Evolutionary conservation across 2,888 invertebrate species (phyloP), one percentile per base, ranked within the genome.

Genomic region (Nephrotoma guestfalica): DNA sequence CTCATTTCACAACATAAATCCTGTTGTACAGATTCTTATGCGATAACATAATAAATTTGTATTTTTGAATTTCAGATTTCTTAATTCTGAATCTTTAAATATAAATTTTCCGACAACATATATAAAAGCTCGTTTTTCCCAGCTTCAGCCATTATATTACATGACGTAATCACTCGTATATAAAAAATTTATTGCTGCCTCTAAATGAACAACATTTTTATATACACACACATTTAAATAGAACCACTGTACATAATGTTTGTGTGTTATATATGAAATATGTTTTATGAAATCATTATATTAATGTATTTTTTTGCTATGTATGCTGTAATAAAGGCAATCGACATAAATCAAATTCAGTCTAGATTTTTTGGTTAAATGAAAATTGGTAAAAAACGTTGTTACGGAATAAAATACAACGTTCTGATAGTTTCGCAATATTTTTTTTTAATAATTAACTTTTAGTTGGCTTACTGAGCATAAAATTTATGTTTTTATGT

Each of bases 291-390:
- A 71, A 71, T 71, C 71, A 71, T 71, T 71, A 71, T 30, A 71
- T 71, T 71, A 71, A 71, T 71, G 71, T 71, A 71, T 30, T 71
- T 30, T 71, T 71, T 30, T 71, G 30, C 71, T 30, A 51, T 51
- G 13, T 51, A 51, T 51, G 51, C n/a, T 51, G 15, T 30, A 30
- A 30, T 30, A 30, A 30, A 30, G 30, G 30, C 30, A 30, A 13
- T 47, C 5, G 15, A 51, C 15, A 15, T 15, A 15, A 7, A 51
- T 51, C 4, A 15, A 30, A 30, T 6, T 57, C 11, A 86, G 18
- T 6, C 40, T 87, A 2, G 83, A 43, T 86, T 86, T 71, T 41
- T 87, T 88, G 40, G 43, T 40, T 13, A 84, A 45, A 47, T n/a
- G 4, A 43, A 57, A 41, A 86, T 87, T 83, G 30, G 9, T 11